A percentile compares a stretch with the other conserved stretches of the same genome.
Conservation (phyloP, 2,797 vertebrate species). For the Chaenodraco wilsoni region DNA sequence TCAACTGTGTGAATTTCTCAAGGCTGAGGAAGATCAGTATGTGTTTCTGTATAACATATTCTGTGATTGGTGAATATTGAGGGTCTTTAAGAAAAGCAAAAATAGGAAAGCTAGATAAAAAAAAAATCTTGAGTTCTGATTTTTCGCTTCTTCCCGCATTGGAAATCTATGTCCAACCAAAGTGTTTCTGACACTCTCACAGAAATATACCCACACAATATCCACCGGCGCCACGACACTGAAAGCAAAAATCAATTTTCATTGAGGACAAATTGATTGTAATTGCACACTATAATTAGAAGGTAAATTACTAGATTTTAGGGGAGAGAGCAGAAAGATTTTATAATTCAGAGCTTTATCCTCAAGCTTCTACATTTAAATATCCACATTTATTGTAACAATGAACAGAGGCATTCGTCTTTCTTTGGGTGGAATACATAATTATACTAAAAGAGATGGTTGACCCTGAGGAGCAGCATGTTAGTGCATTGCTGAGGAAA, state of each 20-base stretch:
- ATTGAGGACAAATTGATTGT: constrained; percentile 71
- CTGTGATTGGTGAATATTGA: neutral
- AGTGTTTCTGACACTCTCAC: neutral
- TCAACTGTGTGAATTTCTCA: neutral
- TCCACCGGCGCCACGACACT: constrained; percentile 19
- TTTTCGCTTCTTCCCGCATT: neutral
- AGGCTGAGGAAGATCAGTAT: neutral
- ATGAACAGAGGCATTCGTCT: constrained; percentile 23
- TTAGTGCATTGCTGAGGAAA: constrained; percentile 77
- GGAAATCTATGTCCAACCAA: constrained; percentile 1
- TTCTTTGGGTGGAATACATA: constrained; percentile 29
- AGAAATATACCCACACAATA: constrained; percentile 14
- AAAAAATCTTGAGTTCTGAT: neutral
- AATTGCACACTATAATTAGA: constrained; percentile 69
- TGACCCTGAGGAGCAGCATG: constrained; percentile 58
- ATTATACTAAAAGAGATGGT: constrained; percentile 36
- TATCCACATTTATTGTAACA: constrained; percentile 43
- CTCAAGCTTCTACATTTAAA: constrained; percentile 27
- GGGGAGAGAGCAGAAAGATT: constrained; percentile 40
- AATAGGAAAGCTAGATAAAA: neutral
- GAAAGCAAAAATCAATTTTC: constrained; percentile 68
- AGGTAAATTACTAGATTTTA: constrained; percentile 55
- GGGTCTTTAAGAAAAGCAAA: neutral
- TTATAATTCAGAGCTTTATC: constrained; percentile 31
- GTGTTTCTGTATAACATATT: neutral